Percentiles rank a stretch among this genome's conserved stretches.
Conservation (phyloP, 2,888 invertebrate genomes). For the Eledone cirrhosa region DNA sequence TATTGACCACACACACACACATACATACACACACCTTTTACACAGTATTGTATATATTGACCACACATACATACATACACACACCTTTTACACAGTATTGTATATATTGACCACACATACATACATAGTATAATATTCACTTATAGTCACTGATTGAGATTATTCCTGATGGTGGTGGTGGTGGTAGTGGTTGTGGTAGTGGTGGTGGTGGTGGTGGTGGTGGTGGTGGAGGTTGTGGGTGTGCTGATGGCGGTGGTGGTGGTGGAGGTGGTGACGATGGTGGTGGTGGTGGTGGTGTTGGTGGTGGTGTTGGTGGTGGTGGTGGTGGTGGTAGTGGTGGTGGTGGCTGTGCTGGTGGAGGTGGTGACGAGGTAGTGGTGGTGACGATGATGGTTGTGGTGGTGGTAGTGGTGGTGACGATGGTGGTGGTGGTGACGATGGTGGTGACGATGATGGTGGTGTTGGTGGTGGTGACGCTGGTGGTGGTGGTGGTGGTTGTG, state of each 20-base stretch:
- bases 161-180: background rate
- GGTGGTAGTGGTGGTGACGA: too few species aligned
- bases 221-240: background rate
- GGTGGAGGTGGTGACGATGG: background rate
- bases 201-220: background rate
- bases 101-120: background rate
- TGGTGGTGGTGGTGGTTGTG: too few species aligned
- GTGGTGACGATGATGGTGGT: too few species aligned
- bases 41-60: too few species aligned
- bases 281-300: slow-evolving; percentile 10
- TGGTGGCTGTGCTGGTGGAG: too few species aligned
- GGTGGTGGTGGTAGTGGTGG: background rate
- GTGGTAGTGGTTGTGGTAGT: background rate
- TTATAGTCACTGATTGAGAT: background rate
- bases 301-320: background rate
- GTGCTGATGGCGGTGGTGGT: background rate
- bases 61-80: background rate
- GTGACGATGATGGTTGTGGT: too few species aligned
- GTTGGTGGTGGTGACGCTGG: too few species aligned
- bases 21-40: too few species aligned
- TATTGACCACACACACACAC: too few species aligned
- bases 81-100: background rate
- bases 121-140: background rate
- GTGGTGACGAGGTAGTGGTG: too few species aligned
- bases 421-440: too few species aligned